These are phyloP conservation scores for Pluvialis apricaria DNA, from an alignment of 2,113 vertebrate genomes.

Conservation along the genomic window DNA sequence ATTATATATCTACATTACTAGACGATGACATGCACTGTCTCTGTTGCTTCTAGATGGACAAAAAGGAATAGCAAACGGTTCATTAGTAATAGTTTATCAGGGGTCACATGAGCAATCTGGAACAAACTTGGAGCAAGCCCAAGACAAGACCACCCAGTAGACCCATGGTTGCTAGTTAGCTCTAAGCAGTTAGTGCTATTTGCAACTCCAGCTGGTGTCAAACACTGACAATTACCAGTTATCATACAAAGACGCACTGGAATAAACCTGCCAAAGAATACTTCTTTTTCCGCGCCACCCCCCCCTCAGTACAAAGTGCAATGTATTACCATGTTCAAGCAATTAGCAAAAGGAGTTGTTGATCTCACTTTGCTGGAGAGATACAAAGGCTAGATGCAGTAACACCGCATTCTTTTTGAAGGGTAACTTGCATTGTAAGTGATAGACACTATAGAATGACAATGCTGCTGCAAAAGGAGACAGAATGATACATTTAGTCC, in stretches of 20 bases:
- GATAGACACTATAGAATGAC: slow-evolving; percentile 39
- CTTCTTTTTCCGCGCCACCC: not conserved
- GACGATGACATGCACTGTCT: not conserved
- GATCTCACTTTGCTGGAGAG: slow-evolving; percentile 30
- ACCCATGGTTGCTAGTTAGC: not conserved
- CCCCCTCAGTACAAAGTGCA: not conserved
- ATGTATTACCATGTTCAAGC: not conserved
- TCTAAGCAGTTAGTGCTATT: not conserved
- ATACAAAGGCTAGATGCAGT: not conserved
- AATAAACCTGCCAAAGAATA: slow-evolving; percentile 25
- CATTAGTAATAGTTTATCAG: slow-evolving; percentile 55
- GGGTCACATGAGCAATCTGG: not conserved
- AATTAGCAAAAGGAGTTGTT: slow-evolving; percentile 25
- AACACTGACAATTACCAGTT: slow-evolving; percentile 44
- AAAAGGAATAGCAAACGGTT: slow-evolving; percentile 20
- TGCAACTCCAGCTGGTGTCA: slow-evolving; percentile 35
- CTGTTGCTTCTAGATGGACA: slow-evolving; percentile 13
- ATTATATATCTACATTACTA: slow-evolving; percentile 7
- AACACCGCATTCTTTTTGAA: not conserved
- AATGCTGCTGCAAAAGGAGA: slow-evolving; percentile 17
- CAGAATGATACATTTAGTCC: slow-evolving; percentile 31
- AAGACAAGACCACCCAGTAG: slow-evolving; percentile 64
- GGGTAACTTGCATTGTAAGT: not conserved
- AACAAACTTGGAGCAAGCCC: slow-evolving; percentile 20
- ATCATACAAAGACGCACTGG: slow-evolving; percentile 9